Conservation (phyloP, 35 echinoderm and acorn worm genomes). For the Apostichopus japonicus region DNA sequence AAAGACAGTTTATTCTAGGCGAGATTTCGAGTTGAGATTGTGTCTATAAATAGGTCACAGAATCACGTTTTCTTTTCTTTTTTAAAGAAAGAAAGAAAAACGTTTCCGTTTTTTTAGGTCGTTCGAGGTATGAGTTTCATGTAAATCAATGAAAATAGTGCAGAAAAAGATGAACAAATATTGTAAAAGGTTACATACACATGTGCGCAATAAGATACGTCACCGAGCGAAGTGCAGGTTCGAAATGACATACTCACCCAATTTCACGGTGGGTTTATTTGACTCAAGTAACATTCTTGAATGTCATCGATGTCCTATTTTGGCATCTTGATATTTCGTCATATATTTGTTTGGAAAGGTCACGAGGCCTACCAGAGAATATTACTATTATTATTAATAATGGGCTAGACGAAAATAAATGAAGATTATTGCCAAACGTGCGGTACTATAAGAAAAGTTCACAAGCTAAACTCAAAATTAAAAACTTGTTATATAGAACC, state of each 20-base stretch:
- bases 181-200: constrained; percentile 18
- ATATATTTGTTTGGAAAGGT: background rate
- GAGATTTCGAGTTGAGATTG: background rate
- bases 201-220: background rate
- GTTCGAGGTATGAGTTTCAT: constrained; percentile 10
- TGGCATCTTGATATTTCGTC: background rate
- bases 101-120: constrained; percentile 35
- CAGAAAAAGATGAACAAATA: constrained; percentile 13
- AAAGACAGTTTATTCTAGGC: background rate
- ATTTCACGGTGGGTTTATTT: background rate
- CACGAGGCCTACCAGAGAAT: background rate
- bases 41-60: constrained; percentile 41
- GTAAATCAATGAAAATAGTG: constrained; percentile 23
- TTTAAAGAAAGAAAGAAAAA: background rate
- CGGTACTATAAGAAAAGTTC: no score
- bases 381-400: no score
- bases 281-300: background rate
- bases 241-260: background rate
- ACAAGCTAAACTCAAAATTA: no score
- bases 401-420: no score
- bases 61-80: constrained; percentile 10
- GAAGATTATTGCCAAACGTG: no score
- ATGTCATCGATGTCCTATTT: background rate
- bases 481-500: no score
- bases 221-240: background rate